Base-by-base conservation (phyloP, 1,140 invertebrate species). In the Pantala flavescens region DNA sequence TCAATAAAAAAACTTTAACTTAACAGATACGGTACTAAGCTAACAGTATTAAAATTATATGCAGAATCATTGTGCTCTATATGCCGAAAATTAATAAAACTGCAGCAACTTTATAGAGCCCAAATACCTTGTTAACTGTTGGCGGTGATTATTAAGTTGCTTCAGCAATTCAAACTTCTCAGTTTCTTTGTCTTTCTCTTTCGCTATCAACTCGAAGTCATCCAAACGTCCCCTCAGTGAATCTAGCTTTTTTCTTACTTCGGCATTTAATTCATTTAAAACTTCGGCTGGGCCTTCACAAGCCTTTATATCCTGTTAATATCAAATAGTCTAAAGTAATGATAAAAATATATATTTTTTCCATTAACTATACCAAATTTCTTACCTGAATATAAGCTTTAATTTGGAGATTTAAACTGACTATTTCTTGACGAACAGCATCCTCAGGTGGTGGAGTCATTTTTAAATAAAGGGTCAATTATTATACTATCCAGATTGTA, bases 301-400 rank as follows among this genome's bases (percentile, higher is more conserved):
- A 79, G 85, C 83, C 77, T 89, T 82, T 77, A 90, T 90, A 78
- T 91, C 90, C 89, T 91, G 77, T 71, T 75, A 23, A 77, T 77
- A 78, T 72, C 72, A 70, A 78, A 73, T 77, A 36, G 3, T 36
- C 28, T 36, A 9, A 36, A 36, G 28, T 2, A 36, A 36, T 16
- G 12, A 16, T 28, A 14, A 76, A 71, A 49, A 76, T 71, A 73
- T 70, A 75, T 70, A 74, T 5, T 5, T 36, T 5, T 36, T 36
- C 28, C 9, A 36, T 9, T 36, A 5, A 36, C 28, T 9, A 36
- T 36, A 36, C 28, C 28, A 2, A 9, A 36, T 36, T 36, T 5
- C 28, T 85, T 85, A 91, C 91, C 84, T 93, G 91, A 78, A 92
- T 92, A 71, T 92, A 85, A 55, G 91, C 90, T 81, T 90, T 91